phyloP scores from a whole-genome alignment of 2,797 vertebrate species.

The Danio jaintianensis region DNA sequence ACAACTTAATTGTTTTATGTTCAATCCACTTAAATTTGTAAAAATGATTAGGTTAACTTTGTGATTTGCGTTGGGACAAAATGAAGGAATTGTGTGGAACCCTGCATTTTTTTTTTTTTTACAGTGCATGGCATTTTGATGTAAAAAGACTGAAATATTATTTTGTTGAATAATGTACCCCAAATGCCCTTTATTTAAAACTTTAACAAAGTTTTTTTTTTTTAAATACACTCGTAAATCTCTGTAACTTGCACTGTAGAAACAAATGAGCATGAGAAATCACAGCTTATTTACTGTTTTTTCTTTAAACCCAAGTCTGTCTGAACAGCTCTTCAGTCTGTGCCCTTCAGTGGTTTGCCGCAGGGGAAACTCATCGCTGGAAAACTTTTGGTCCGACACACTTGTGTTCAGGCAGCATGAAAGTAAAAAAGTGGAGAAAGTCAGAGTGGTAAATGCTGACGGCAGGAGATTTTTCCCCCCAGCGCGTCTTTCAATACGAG shows the following conservation, averaged over 20 bases:
- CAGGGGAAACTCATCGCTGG: neutral
- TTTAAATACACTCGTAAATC: neutral
- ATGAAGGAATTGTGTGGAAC: too few relatives aligned
- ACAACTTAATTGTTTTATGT: too few relatives aligned
- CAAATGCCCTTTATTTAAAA: too few relatives aligned
- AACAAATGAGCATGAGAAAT: neutral
- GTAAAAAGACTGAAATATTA: too few relatives aligned
- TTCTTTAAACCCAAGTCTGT: neutral
- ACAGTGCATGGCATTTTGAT: too few relatives aligned
- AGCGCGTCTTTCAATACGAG: conserved; percentile 19
- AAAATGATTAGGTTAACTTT: too few relatives aligned
- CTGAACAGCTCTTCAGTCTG: neutral
- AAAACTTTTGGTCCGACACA: conserved; percentile 23
- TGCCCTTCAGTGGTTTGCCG: neutral
- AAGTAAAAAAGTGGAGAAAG: conserved; percentile 26
- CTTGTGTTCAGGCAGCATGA: conserved; percentile 33
- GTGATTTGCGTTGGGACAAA: too few relatives aligned
- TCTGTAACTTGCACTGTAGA: neutral
- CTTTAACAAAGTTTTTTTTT: too few relatives aligned
- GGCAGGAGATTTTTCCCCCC: conserved; percentile 17
- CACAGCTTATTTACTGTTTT: neutral
- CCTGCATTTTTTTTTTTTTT: too few relatives aligned
- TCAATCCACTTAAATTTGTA: too few relatives aligned
- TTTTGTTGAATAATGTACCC: too few relatives aligned
- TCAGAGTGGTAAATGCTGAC: conserved; percentile 27